Percentiles rank a stretch among this genome's conserved stretches.
phyloP scores from a whole-genome alignment of 2,113 vertebrate genomes.

The Onychostoma macrolepis region DNA sequence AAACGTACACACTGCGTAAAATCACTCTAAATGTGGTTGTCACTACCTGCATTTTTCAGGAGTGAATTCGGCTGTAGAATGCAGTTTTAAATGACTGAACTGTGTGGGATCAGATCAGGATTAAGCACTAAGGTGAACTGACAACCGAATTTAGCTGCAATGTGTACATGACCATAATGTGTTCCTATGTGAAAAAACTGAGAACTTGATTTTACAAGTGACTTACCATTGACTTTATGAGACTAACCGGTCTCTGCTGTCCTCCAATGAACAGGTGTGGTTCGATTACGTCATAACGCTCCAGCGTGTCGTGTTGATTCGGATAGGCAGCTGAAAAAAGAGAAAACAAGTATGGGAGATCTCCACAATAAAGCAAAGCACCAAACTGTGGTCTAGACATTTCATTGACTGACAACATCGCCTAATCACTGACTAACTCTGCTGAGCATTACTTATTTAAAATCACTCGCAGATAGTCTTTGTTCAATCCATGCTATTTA shows the following conservation, averaged over 20 bases:
- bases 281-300: slow-evolving; percentile 75
- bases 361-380: background rate
- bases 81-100: background rate
- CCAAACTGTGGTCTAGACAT: background rate
- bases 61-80: background rate
- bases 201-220: background rate
- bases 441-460: background rate
- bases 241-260: slow-evolving; percentile 74
- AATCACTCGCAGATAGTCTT: background rate
- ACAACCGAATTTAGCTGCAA: background rate
- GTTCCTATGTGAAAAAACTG: background rate
- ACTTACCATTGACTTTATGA: slow-evolving; percentile 72
- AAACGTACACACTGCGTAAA: background rate
- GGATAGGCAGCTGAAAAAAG: slow-evolving; percentile 46
- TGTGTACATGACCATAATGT: background rate
- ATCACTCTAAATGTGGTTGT: background rate
- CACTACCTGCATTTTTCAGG: background rate
- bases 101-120: background rate
- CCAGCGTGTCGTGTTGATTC: slow-evolving; percentile 60
- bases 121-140: background rate
- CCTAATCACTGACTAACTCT: background rate
- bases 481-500: background rate
- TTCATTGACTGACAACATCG: background rate
- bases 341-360: slow-evolving; percentile 17
- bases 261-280: slow-evolving; percentile 79